Base-by-base conservation (phyloP, 2,113 vertebrate species). In the Microcebus murinus region DNA sequence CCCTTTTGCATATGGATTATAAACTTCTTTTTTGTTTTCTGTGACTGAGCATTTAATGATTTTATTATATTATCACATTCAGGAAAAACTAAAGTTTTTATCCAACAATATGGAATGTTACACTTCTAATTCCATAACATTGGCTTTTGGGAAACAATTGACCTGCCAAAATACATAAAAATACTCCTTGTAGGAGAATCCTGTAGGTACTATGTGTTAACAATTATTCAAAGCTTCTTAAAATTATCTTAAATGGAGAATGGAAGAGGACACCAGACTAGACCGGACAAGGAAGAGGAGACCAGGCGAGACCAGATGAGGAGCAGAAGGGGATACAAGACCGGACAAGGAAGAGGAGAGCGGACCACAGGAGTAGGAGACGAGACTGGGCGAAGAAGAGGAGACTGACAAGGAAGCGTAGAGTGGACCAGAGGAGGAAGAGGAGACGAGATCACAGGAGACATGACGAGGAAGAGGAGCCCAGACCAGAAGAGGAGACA, bases 71-170 rank as follows among this genome's bases (percentile, higher is more conserved):
- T 59, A 34, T 55, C 31, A 67, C 23, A 61, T 57, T 71, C 48
- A 36, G 55, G 34, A 87, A 79, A 91, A 95, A 71, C 17, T 82
- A n/a, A 77, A 93, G 31, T 87, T 93, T 59, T 67, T 77, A 55
- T 70, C 29, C 63, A 73, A 86, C 15, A 48, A 52, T 31, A 55
- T 31, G 34, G 61, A 76, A 87, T 42, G 27, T 67, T 70, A 89
- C 34, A 85, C 29, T 29, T 92, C 15, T 90, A 83, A 77, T n/a
- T 61, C 61, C 3, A 25, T 31, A 88, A 39, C 27, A 23, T 11
- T 76, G 42, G 21, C 36, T 90, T 86, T 84, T n/a, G 48, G 4
- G 77, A 90, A 93, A 50, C 36, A 71, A 76, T 68, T 70, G 36
- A 90, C 17, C 52, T 36, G 20, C 29, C 31, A 90, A 77, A 13